These are phyloP conservation scores for Tragulus kanchil DNA, from an alignment of 2,113 vertebrate genomes.

Conservation along the genomic window DNA sequence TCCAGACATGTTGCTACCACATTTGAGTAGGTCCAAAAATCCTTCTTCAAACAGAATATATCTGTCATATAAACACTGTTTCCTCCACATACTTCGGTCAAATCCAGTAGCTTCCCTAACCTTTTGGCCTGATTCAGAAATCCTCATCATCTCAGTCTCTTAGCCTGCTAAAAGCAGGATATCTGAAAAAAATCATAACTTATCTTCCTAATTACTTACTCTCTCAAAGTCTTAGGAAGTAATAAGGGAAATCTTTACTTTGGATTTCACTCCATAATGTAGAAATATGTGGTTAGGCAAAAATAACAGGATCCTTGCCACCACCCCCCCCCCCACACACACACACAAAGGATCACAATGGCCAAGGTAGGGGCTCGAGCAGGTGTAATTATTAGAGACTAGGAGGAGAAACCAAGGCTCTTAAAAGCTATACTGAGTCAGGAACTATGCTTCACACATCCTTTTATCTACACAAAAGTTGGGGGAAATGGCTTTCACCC, in stretches of 20 bases:
- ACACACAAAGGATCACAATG: background rate
- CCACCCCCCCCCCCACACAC: background rate
- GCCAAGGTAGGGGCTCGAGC: background rate
- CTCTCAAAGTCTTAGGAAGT: background rate
- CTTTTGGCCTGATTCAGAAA: background rate
- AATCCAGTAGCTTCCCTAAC: background rate
- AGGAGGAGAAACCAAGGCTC: background rate
- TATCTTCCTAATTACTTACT: background rate
- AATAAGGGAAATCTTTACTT: background rate
- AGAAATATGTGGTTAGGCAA: background rate
- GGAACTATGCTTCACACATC: fast-evolving
- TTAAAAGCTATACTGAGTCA: background rate
- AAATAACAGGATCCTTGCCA: background rate
- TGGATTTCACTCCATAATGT: slow-evolving; percentile 27
- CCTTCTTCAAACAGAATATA: background rate
- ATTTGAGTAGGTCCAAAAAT: background rate
- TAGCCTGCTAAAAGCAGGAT: background rate
- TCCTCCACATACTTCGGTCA: background rate
- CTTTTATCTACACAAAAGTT: background rate
- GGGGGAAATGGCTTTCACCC: background rate
- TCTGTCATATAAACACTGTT: background rate
- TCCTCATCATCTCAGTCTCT: background rate
- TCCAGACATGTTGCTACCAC: background rate
- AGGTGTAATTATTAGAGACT: background rate
- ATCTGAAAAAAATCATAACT: background rate